Conservation (phyloP, 2,888 invertebrate genomes). For the Drosophila pseudotalamancana region DNA sequence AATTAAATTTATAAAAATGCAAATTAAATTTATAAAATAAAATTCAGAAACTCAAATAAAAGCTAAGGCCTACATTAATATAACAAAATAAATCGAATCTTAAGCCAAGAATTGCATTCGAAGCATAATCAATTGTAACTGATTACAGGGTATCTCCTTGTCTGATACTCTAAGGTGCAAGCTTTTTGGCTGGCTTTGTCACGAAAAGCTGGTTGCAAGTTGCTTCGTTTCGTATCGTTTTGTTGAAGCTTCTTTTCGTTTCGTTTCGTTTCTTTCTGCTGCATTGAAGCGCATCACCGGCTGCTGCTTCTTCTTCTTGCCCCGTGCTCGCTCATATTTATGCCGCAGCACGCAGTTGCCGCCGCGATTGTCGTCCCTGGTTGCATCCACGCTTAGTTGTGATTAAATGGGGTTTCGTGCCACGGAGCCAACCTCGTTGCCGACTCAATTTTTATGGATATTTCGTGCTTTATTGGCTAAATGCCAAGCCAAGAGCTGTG, state of each 20-base stretch:
- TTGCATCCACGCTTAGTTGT: slow-evolving; percentile 61
- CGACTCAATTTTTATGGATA: slow-evolving; percentile 49
- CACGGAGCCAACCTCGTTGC: slow-evolving; percentile 10
- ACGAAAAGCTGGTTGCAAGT: slow-evolving; percentile 47
- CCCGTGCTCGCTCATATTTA: slow-evolving; percentile 64
- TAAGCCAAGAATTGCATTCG: no score
- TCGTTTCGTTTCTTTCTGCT: slow-evolving; percentile 56
- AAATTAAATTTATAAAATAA: no score
- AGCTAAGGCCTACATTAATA: not conserved
- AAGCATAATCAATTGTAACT: no score
- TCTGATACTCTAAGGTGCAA: not conserved
- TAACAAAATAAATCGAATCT: no score
- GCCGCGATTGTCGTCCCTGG: slow-evolving; percentile 32
- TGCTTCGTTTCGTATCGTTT: slow-evolving; percentile 14
- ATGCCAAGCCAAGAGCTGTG: slow-evolving; percentile 34
- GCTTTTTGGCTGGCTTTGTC: slow-evolving; percentile 42
- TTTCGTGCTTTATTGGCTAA: slow-evolving; percentile 62
- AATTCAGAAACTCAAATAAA: no score
- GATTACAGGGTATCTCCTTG: not conserved
- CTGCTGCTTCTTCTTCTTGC: slow-evolving; percentile 28
- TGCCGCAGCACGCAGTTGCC: slow-evolving; percentile 58
- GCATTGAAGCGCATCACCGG: slow-evolving; percentile 76
- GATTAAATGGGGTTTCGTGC: slow-evolving; percentile 76
- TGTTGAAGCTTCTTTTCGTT: slow-evolving; percentile 18
- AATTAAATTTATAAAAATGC: no score